Percentiles rank a stretch among this genome's conserved stretches.
Evolutionary conservation across 2,888 invertebrate genomes (phyloP).

Genomic region (Fissipunctia ypsillon): DNA sequence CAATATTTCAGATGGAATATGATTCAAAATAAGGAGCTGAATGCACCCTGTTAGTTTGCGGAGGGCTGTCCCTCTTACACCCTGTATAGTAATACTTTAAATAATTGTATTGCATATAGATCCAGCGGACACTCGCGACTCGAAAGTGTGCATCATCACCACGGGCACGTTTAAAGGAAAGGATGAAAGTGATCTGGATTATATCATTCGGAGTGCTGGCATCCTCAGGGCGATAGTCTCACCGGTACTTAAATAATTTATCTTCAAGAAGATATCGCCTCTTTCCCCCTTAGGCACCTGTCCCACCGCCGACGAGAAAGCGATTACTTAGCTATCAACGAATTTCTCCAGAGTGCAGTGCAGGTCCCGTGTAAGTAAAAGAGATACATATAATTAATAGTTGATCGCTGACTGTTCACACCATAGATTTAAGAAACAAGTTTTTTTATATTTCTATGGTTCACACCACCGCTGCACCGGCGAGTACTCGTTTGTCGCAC

Average conservation of each 20-base stretch:
- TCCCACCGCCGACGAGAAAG: not conserved
- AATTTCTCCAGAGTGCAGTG: too few species aligned
- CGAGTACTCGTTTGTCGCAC: not conserved
- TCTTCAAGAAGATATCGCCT: not conserved
- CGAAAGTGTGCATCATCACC: slow-evolving; percentile 94
- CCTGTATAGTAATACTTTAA: not conserved
- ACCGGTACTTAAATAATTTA: slow-evolving; percentile 33
- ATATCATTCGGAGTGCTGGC: slow-evolving; percentile 53
- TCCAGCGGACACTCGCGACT: slow-evolving; percentile 93
- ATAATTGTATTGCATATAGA: slow-evolving; percentile 81
- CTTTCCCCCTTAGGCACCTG: not conserved
- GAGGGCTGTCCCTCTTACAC: too few species aligned
- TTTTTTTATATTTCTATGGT: too few species aligned
- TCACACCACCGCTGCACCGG: too few species aligned
- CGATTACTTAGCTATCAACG: not conserved
- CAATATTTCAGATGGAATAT: too few species aligned
- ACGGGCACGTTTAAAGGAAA: slow-evolving; percentile 95
- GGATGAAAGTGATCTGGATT: slow-evolving; percentile 89
- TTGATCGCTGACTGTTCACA: too few species aligned
- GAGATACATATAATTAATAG: not conserved
- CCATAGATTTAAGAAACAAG: too few species aligned
- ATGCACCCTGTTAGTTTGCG: too few species aligned
- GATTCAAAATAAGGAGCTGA: too few species aligned
- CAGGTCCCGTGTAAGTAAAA: too few species aligned
- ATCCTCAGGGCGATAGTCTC: slow-evolving; percentile 55